Percentiles rank a stretch among this genome's conserved stretches.
phyloP scores from a whole-genome alignment of 2,113 vertebrate species.

The Onychostruthus taczanowskii region DNA sequence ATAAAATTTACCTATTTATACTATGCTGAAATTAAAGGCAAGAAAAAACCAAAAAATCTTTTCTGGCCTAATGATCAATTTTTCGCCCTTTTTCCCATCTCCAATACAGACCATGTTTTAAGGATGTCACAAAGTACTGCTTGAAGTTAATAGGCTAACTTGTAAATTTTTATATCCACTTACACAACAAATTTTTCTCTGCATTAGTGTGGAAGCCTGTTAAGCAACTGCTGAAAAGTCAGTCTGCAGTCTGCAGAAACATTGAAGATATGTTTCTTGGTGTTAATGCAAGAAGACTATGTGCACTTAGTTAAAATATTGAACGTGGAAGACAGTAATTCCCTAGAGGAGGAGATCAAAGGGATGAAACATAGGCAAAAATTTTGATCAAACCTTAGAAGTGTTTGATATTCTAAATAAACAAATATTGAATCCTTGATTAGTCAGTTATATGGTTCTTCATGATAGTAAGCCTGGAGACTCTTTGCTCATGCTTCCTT shows the following conservation, averaged over 20 bases:
- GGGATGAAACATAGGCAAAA: not conserved
- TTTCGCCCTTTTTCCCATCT: not conserved
- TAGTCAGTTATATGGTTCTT: not conserved
- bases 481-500: not conserved
- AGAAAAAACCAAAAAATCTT: not conserved
- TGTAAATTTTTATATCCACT: not conserved
- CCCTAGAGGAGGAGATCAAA: not conserved
- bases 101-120: not conserved
- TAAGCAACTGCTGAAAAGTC: constrained; percentile 2
- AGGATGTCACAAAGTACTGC: not conserved
- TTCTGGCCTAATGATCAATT: not conserved
- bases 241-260: not conserved
- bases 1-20: not conserved
- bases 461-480: not conserved
- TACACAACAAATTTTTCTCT: not conserved
- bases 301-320: not conserved
- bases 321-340: not conserved
- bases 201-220: not conserved
- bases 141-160: not conserved
- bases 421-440: constrained; percentile 1
- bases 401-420: constrained; percentile 3
- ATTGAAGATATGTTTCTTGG: not conserved
- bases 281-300: not conserved
- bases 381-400: not conserved
- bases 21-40: not conserved